These are phyloP conservation scores for Drosophila triauraria DNA, from an alignment of 1,140 invertebrate species.

Conservation along the genomic window DNA sequence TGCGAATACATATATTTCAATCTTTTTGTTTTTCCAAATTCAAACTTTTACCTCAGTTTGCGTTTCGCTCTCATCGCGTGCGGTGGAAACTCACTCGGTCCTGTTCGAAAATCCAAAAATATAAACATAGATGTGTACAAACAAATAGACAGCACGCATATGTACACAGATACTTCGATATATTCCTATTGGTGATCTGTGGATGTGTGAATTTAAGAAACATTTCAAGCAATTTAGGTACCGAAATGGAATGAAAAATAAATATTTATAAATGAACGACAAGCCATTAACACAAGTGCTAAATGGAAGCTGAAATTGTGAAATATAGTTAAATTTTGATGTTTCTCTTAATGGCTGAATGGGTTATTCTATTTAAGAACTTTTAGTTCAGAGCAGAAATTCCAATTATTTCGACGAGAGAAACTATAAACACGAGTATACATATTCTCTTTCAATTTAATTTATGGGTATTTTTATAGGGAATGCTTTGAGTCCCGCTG, in stretches of 20 bases:
- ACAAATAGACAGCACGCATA: conserved; percentile 9
- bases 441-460: conserved; percentile 27
- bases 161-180: neutral
- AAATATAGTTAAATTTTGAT: conserved; percentile 21
- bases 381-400: conserved; percentile 24
- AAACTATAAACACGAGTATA: conserved; percentile 39
- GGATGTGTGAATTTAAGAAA: neutral
- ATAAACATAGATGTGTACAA: conserved; percentile 3
- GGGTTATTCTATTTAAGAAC: conserved; percentile 5
- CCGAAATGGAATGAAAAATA: conserved; percentile 36
- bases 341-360: conserved; percentile 21
- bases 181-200: neutral
- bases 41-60: conserved; percentile 12
- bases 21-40: neutral
- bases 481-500: neutral
- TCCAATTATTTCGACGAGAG: conserved; percentile 25
- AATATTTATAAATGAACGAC: conserved; percentile 31
- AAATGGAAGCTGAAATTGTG: conserved; percentile 29
- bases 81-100: conserved; percentile 8
- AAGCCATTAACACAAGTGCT: conserved; percentile 25
- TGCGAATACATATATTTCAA: neutral
- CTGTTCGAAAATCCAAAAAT: conserved; percentile 8
- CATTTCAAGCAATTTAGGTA: conserved; percentile 27
- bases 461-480: conserved; percentile 5
- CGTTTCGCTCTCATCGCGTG: conserved; percentile 24